A percentile compares a stretch with the other conserved stretches of the same genome.
Conservation (phyloP, 2,797 vertebrate species). For the Euphonia xanthogaster region DNA sequence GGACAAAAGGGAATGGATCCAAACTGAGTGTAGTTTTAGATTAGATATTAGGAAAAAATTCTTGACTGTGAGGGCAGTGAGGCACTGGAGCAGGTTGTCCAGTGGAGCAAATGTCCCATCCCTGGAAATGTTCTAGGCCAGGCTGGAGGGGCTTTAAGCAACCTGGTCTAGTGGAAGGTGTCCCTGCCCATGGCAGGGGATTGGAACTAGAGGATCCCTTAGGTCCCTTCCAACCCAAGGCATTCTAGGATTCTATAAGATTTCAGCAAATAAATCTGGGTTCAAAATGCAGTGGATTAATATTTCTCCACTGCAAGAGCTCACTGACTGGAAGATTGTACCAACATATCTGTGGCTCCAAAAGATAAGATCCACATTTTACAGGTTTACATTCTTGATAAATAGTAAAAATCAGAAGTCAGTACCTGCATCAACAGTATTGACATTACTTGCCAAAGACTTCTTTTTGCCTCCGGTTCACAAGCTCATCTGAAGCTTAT, state of each 20-base stretch:
- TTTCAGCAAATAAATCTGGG: neutral
- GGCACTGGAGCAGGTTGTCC: neutral
- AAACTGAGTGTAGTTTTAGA: neutral
- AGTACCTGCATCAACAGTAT: neutral
- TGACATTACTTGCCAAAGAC: neutral
- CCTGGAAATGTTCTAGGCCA: neutral
- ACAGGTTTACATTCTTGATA: neutral
- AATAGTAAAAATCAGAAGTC: neutral
- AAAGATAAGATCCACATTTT: rapidly evolving
- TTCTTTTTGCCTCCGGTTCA: neutral
- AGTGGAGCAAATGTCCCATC: neutral
- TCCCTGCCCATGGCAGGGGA: neutral
- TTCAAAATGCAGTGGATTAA: neutral
- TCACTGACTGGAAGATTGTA: neutral
- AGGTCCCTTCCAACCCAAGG: neutral
- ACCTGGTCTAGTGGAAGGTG: neutral
- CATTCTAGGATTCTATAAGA: neutral
- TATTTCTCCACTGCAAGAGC: neutral
- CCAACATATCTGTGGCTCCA: neutral
- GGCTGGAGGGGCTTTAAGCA: neutral
- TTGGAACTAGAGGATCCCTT: neutral
- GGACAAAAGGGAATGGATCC: neutral
- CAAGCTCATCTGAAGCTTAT: neutral
- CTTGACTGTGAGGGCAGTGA: neutral
- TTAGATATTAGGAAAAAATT: neutral